Percentiles rank a stretch among this genome's conserved stretches.
These are phyloP conservation scores for Agriopis leucophaearia DNA, from an alignment of 2,888 invertebrate genomes.

Conservation along the genomic window DNA sequence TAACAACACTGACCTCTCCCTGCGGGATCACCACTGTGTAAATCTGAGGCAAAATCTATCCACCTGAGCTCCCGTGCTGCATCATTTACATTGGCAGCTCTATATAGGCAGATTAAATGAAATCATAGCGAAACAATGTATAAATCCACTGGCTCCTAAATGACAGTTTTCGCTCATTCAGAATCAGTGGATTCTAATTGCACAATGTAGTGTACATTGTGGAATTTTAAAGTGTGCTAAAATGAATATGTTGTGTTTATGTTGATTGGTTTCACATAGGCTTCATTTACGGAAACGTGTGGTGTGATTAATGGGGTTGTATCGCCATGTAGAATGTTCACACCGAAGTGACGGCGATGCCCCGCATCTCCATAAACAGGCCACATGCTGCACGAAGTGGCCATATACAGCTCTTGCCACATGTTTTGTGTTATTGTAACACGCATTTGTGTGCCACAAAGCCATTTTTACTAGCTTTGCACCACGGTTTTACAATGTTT, in stretches of 20 bases:
- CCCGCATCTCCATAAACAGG: too few relatives aligned
- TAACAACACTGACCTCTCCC: background rate
- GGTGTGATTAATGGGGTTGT: too few relatives aligned
- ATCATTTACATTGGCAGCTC: background rate
- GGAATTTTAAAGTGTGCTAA: background rate
- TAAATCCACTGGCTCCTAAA: too few relatives aligned
- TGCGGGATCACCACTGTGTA: background rate
- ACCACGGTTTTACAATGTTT: background rate
- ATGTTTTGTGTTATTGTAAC: too few relatives aligned
- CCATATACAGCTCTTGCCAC: too few relatives aligned
- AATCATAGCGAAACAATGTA: background rate
- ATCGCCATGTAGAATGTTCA: too few relatives aligned
- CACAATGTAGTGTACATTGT: background rate
- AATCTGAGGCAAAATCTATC: background rate
- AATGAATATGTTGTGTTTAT: too few relatives aligned
- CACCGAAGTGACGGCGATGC: too few relatives aligned
- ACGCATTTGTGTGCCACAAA: background rate
- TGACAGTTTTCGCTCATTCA: too few relatives aligned
- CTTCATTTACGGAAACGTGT: too few relatives aligned
- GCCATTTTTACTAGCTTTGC: background rate
- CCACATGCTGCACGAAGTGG: too few relatives aligned
- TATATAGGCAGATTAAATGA: background rate
- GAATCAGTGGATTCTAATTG: background rate
- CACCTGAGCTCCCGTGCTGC: background rate
- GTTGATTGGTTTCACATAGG: too few relatives aligned